Base-by-base conservation (phyloP, 1,140 invertebrate genomes). In the Meloidogyne floridensis region DNA sequence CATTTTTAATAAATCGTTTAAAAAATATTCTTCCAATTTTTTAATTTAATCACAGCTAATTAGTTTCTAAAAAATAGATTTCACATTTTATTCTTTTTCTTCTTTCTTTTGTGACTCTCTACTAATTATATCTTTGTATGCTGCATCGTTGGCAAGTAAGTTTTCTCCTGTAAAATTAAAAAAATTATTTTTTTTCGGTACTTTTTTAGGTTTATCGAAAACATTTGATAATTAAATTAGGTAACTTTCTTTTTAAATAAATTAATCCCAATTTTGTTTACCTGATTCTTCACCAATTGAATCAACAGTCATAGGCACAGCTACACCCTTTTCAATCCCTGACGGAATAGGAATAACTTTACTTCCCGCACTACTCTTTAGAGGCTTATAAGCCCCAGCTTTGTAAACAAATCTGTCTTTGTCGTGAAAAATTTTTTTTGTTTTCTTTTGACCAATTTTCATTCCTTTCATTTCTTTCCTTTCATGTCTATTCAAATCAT, bases 221-320 rank as follows among this genome's bases (percentile, higher is more conserved):
- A 47, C 47, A 47, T 47, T 47, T 47, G 32, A 32, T 2, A 32
- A 32, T 32, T 32, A 32, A 32, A 32, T 32, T 32, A 32, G 32
- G 32, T 32, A 32, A 32, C 32, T 32, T 32, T 32, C 32, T 32
- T 32, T 32, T 32, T 32, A 32, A 32, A 32, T 32, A 32, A 32
- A 32, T 32, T 32, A 32, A 32, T 32, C 47, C 47, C 47, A 8
- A 47, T 13, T 54, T 6, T 65, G n/a, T n/a, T 65, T 65, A 65
- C 59, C 59, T n/a, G 59, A 65, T 65, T 6, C 7, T n/a, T 15
- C n/a, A 65, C 3, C 59, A n/a, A 65, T 65, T 65, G 59, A n/a
- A 65, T 65, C 59, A 65, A 65, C n/a, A 7, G 59, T 65, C 59
- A 65, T 65, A n/a, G 59, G 59, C 15, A 65, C 59, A 65, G 59